Conservation (phyloP, 2,888 invertebrate species). For the Tipula unca region DNA sequence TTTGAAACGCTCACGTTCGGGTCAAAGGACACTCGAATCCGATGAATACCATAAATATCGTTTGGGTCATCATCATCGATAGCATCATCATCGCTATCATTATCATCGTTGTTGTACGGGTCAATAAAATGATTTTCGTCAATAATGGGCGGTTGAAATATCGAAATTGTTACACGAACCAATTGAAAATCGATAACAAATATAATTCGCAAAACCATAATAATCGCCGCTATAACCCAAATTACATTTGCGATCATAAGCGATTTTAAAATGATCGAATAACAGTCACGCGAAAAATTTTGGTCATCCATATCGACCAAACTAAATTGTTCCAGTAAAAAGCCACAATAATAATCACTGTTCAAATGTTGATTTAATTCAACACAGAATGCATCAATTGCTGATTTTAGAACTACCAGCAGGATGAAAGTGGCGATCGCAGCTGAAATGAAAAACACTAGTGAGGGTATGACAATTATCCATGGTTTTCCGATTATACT, state of each 20-base stretch:
- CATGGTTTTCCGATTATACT: not conserved
- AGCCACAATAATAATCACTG: not conserved
- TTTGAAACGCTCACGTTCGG: no score
- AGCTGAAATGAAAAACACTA: not conserved
- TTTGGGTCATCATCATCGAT: not conserved
- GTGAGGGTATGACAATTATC: not conserved
- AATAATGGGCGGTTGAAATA: no score
- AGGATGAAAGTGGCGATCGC: not conserved
- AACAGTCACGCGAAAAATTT: not conserved
- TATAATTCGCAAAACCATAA: constrained; percentile 2
- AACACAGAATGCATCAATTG: not conserved
- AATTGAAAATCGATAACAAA: constrained; percentile 19
- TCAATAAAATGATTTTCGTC: no score
- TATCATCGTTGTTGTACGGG: not conserved
- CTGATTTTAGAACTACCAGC: not conserved
- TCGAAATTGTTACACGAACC: not conserved
- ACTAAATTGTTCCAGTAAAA: not conserved
- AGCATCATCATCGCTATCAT: not conserved
- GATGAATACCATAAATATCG: no score
- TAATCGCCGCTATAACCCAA: not conserved
- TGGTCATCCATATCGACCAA: not conserved
- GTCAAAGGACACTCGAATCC: not conserved
- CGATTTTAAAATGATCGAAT: not conserved
- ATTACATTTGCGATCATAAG: not conserved
- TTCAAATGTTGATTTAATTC: not conserved